Evolutionary conservation across 2,113 vertebrate genomes (phyloP), one percentile per base, ranked within the genome.

Genomic region (Myrmophylax atrothorax): DNA sequence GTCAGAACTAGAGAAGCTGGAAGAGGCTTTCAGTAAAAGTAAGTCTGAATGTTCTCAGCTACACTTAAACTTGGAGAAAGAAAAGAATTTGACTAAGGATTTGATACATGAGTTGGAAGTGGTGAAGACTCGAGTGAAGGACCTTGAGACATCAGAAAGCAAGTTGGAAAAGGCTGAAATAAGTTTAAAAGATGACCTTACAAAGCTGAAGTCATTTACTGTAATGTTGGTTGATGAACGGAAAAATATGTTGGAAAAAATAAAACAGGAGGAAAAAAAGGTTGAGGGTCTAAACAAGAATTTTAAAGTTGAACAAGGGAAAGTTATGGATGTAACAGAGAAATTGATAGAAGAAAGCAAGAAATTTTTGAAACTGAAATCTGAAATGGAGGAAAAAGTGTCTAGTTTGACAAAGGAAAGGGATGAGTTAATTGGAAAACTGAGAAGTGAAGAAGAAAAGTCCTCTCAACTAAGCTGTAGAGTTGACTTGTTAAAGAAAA

Each of bases 321-420:
- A 99, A 90, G 99, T 99, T 37, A 99, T 98, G 94, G 98, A 99
- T 66, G 99, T 99, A 33, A 99, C 99, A 4, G 99, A 99, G 96
- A 99, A 99, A 91, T 94, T 99, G 89, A 99, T 99, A 7, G 99
- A 99, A 76, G 99, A 99, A 97, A 99, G 99, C 95, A 99, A 99
- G 90, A 99, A 98, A 87, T 98, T 99, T 85, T 97, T 99, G 72
- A 99, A 98, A 89, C 87, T 99, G 90, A 99, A 99, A 90, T 98
- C 99, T 1, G 99, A 99, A 96, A 99, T 99, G 99, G 99, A 99
- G 83, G 97, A 98, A 26, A 99, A 98, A 73, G 98, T 99, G 31
- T 98, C 98, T 10, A 82, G n/a, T 35, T 96, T 99, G 79, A 97
- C 97, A 12, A 98, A 98, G 74, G 99, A 99, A 95, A 98, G 98